These are phyloP conservation scores for Periphyllus acericola DNA, from an alignment of 2,888 invertebrate genomes.

Conservation along the genomic window DNA sequence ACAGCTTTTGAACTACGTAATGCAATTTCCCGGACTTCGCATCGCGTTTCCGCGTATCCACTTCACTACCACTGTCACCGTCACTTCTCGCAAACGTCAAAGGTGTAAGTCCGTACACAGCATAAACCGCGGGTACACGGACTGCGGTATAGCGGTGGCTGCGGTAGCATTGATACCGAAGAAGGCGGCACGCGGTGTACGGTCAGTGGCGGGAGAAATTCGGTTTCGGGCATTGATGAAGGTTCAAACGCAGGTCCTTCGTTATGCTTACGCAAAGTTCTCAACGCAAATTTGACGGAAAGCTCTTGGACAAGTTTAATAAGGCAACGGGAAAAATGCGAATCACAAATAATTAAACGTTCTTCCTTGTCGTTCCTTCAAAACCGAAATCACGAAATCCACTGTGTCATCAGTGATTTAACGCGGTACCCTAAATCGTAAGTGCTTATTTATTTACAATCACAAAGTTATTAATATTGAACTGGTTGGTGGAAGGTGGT, in stretches of 20 bases:
- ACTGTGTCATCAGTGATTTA: no score
- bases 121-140: background rate
- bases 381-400: background rate
- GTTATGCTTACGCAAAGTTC: background rate
- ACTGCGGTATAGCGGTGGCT: background rate
- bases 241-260: conserved; percentile 1
- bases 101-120: background rate
- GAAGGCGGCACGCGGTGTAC: no score
- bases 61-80: no score
- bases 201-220: background rate
- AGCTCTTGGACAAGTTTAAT: background rate
- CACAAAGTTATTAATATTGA: background rate
- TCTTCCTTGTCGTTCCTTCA: background rate
- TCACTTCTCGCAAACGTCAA: background rate
- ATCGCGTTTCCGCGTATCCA: background rate
- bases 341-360: background rate
- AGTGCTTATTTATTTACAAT: background rate
- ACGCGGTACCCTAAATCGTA: background rate
- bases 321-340: background rate
- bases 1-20: background rate
- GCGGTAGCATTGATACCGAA: background rate
- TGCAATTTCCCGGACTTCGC: background rate
- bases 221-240: background rate
- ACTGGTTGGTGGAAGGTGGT: background rate
- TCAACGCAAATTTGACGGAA: background rate